Evolutionary conservation across 2,797 vertebrate genomes (phyloP), one percentile per base, ranked within the genome.

Genomic region (Choloepus didactylus): DNA sequence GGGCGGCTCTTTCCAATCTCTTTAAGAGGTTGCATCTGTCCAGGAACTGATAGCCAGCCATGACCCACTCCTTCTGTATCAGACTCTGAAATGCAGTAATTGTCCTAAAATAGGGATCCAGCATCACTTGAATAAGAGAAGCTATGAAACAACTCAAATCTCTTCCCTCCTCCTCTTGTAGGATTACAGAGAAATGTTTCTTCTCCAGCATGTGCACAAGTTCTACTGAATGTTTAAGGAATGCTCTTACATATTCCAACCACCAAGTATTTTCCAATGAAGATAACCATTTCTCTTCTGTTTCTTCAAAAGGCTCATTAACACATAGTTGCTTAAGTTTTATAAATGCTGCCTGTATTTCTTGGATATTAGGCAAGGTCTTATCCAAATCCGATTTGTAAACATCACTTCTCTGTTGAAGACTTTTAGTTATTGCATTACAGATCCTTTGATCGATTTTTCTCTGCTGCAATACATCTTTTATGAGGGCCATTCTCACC

Each of bases 51-150:
- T 99, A 99, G 75, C 99, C 99, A 23, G 99, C 99, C 99, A 99
- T 99, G 98, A 99, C 99, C 99, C 99, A 99, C 96, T 99, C 99
- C 98, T 99, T 99, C 98, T 99, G 99, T 94, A 99, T 98, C 96
- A 99, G 98, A 97, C 99, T 99, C 98, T 99, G 99, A 98, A 99
- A 99, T 79, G 99, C 99, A 64, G 96, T 87, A 49, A 99, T 98
- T 95, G 99, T 99, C 96, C 99, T 98, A 96, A 99, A 99, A 93
- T 99, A 98, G 73, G 99, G 99, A 96, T 99, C 99, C 98, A 99
- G 97, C 99, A 99, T 99, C 97, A 99, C 98, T 98, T 99, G 99
- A 87, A 99, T 98, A 91, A 99, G 98, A 59, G 99, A 99, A 87
- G 99, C 99, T 86, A 99, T 97, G 25, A 99, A 97, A 94, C 99